Evolutionary conservation across 2,888 invertebrate species (phyloP).

Genomic region (Dioctria rufipes): DNA sequence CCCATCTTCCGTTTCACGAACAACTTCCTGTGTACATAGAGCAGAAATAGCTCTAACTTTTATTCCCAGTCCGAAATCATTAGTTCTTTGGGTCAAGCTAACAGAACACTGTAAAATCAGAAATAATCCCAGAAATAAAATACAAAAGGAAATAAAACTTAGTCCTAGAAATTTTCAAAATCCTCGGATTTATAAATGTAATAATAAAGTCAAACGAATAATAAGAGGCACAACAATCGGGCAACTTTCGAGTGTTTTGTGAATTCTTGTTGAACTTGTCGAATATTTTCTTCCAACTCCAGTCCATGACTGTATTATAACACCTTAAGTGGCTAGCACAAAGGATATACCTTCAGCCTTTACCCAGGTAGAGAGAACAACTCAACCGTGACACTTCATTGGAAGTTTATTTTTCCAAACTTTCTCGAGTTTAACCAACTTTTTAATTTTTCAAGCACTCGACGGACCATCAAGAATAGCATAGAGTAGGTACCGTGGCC

Average conservation of each 20-base stretch:
- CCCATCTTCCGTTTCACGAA: no score
- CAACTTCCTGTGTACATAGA: no score
- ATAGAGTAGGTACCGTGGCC: neutral
- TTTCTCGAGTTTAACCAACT: constrained; percentile 36
- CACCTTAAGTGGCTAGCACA: constrained; percentile 45
- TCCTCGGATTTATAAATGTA: neutral
- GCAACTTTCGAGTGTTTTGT: constrained; percentile 26
- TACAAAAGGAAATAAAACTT: no score
- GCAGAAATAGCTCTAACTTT: no score
- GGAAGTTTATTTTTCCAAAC: constrained; percentile 42
- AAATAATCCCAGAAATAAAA: no score
- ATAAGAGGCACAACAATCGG: constrained; percentile 25
- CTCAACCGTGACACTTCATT: constrained; percentile 46
- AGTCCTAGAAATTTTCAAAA: no score
- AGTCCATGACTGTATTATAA: constrained; percentile 10
- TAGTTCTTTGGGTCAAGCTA: no score
- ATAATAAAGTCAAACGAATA: constrained; percentile 45
- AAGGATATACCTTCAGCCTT: constrained; percentile 14
- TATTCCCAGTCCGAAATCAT: no score
- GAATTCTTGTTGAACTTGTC: constrained; percentile 45
- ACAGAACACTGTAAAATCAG: no score
- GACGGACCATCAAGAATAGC: constrained; percentile 15
- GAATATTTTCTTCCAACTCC: constrained; percentile 7
- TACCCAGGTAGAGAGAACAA: constrained; percentile 27
- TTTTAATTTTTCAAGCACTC: constrained; percentile 30